Base-by-base conservation (phyloP, 2,888 invertebrate species). In the Timema podura region DNA sequence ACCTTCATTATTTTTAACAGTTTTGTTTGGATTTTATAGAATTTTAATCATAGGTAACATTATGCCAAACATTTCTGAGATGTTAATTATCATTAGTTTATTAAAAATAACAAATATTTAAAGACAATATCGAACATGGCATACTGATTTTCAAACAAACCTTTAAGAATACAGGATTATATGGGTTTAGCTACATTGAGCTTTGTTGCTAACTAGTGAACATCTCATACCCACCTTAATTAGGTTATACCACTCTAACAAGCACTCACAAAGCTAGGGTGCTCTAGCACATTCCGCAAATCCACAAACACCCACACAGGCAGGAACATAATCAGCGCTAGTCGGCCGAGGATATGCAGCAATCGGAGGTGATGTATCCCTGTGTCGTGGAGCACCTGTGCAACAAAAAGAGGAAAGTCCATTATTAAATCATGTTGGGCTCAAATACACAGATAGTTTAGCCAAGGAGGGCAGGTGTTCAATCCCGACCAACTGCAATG, bases 291-390 rank as follows among this genome's bases (percentile, higher is more conserved):
- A 76, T 82, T 83, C 67, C 84, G 80, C 65, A 90, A 83, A 81
- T 94, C 94, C 73, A 87, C 84, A 74, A 88, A 82, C 48, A 92
- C 75, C 96, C 96, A 96, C 76, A 94, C 83, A 57, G 96, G 96
- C 73, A 90, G 80, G 79, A 96, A 94, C 85, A 94, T 87, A 75
- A 90, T 82, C 69, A 93, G 84, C 65, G 95, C 91, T 71, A 94
- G 82, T 76, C 91, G 86, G 59, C 93, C 92, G 68, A 96, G 85
- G 73, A 93, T 83, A 76, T 91, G 88, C 57, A 98, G 84, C 75
- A 98, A 85, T 61, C 95, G 86, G 77, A 98, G 85, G 81, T 95
- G 97, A 83, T 97, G 97, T 77, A 95, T 88, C 70, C 91, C 90
- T 1, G 95, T 93, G 76, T 95, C 96, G 78, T 90, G 89, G 75